phyloP scores from a whole-genome alignment of 2,113 vertebrate species.

The Pollimyrus isidori region DNA sequence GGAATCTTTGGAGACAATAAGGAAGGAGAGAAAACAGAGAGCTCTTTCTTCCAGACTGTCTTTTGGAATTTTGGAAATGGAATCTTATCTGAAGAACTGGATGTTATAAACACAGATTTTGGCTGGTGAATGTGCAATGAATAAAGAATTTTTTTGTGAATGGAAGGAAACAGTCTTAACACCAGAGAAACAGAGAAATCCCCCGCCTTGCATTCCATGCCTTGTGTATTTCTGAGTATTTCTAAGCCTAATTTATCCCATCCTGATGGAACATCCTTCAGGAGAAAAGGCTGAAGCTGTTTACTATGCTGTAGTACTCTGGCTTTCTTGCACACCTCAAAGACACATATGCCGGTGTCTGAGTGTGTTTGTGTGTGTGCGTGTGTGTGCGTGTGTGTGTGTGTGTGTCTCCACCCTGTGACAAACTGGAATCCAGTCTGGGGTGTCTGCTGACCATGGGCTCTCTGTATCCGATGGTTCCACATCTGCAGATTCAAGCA shows the following conservation, averaged over 20 bases:
- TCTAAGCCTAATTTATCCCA: slow-evolving; percentile 13
- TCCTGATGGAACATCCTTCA: not conserved
- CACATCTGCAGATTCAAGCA: not conserved
- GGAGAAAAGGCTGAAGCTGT: not conserved
- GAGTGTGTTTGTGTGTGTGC: not conserved
- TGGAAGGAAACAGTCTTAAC: slow-evolving; percentile 35
- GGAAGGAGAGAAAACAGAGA: slow-evolving; percentile 56
- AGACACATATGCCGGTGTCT: not conserved
- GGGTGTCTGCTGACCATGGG: not conserved
- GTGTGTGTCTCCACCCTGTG: not conserved
- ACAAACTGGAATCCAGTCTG: no score
- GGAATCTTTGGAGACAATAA: slow-evolving; percentile 64
- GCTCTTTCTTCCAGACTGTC: slow-evolving; percentile 52
- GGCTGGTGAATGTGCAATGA: not conserved
- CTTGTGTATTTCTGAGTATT: not conserved
- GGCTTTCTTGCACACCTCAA: not conserved
- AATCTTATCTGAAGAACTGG: slow-evolving; percentile 50
- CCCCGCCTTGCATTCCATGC: not conserved
- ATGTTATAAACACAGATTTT: slow-evolving; percentile 41
- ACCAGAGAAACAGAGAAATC: slow-evolving; percentile 29
- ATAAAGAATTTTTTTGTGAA: slow-evolving; percentile 29
- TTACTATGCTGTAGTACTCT: not conserved
- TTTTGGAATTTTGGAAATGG: slow-evolving; percentile 55
- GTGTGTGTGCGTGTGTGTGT: not conserved
- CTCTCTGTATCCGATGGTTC: not conserved